Evolutionary conservation across 2,888 invertebrate genomes (phyloP).

Genomic region (Acleris laterana): DNA sequence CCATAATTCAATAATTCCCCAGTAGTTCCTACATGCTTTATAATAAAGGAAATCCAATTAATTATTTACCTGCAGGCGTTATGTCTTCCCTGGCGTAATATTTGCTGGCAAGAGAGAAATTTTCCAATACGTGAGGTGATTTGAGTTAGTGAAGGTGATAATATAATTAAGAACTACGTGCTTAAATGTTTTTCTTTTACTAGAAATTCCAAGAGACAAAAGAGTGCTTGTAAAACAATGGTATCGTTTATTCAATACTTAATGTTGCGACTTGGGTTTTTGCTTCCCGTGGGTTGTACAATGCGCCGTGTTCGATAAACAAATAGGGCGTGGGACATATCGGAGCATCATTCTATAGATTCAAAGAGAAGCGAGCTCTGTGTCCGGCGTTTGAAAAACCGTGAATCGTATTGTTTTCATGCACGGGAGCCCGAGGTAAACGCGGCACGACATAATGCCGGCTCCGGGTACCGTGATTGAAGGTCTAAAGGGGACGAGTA

Average conservation of each 20-base stretch:
- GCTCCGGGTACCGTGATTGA: slow-evolving; percentile 10
- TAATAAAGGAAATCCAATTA: slow-evolving; percentile 8
- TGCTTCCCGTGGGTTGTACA: slow-evolving; percentile 44
- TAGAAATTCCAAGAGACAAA: slow-evolving; percentile 25
- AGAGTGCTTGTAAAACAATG: slow-evolving; percentile 6
- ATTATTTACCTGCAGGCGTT: slow-evolving; percentile 38
- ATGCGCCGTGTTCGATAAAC: slow-evolving; percentile 53
- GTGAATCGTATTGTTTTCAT: slow-evolving; percentile 68
- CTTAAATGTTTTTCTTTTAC: slow-evolving; percentile 47
- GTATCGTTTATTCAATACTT: background rate
- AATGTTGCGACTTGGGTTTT: background rate
- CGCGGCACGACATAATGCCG: background rate
- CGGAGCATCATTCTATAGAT: slow-evolving; percentile 62
- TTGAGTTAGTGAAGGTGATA: slow-evolving; percentile 47
- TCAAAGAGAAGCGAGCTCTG: slow-evolving; percentile 62
- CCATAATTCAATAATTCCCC: background rate
- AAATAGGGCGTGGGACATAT: slow-evolving; percentile 59
- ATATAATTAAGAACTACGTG: slow-evolving; percentile 57
- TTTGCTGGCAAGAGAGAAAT: slow-evolving; percentile 47
- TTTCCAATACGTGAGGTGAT: slow-evolving; percentile 54
- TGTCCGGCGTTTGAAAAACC: slow-evolving; percentile 70
- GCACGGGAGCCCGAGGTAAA: slow-evolving; percentile 1
- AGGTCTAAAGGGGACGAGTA: slow-evolving; percentile 7
- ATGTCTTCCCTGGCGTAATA: slow-evolving; percentile 33
- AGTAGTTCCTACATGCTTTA: background rate